phyloP scores from a whole-genome alignment of 2,888 invertebrate genomes.

The Cataglyphis cursor region DNA sequence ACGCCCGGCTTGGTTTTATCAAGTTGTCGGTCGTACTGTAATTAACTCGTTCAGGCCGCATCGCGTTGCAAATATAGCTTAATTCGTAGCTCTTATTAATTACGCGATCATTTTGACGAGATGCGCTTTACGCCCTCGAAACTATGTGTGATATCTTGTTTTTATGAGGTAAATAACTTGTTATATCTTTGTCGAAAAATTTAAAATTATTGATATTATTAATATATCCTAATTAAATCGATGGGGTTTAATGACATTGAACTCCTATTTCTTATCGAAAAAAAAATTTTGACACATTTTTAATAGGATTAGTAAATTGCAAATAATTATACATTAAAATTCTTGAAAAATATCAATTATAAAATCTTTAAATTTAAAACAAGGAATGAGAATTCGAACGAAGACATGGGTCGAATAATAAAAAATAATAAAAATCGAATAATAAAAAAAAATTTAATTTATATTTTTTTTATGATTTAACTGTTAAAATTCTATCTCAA shows the following conservation, averaged over 20 bases:
- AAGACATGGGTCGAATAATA: not conserved
- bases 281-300: not conserved
- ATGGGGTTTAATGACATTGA: not conserved
- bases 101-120: not conserved
- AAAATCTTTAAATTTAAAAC: not conserved
- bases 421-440: not conserved
- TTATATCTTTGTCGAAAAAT: constrained; percentile 1
- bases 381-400: not conserved
- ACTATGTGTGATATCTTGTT: not conserved
- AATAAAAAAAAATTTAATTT: not conserved
- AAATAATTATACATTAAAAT: not conserved
- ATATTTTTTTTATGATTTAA: not conserved
- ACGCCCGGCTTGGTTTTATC: not conserved
- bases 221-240: not conserved
- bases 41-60: not conserved
- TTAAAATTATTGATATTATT: not conserved
- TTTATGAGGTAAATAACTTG: not conserved
- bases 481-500: not conserved
- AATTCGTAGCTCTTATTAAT: constrained; percentile 21
- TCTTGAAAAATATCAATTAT: not conserved
- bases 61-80: not conserved
- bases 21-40: constrained; percentile 4
- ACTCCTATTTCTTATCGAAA: not conserved
- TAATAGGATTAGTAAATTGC: not conserved
- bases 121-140: not conserved